A percentile compares a stretch with the other conserved stretches of the same genome.
phyloP scores from a whole-genome alignment of 2,797 vertebrate species.

The Coracias cyanogaster region DNA sequence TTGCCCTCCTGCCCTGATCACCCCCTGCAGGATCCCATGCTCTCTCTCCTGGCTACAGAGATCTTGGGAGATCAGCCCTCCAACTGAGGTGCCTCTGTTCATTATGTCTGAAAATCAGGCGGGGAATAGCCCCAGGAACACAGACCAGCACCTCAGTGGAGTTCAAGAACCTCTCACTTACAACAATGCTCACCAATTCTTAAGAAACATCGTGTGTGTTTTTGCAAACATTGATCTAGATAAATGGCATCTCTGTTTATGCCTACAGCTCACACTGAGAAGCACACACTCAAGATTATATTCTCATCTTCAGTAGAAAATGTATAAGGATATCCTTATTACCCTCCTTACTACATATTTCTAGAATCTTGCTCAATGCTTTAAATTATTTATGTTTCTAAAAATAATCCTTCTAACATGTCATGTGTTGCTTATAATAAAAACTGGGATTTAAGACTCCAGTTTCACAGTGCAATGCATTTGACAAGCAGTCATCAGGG shows the following conservation, averaged over 20 bases:
- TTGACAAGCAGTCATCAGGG: neutral
- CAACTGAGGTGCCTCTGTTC: neutral
- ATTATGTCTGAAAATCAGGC: neutral
- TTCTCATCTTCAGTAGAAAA: neutral
- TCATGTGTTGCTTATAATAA: slow-evolving; percentile 39
- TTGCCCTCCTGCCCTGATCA: neutral
- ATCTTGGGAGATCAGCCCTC: neutral
- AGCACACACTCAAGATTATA: neutral
- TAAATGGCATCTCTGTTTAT: neutral
- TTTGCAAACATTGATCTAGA: neutral
- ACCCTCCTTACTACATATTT: neutral
- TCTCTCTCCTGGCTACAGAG: neutral
- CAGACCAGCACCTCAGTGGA: neutral
- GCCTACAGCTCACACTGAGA: neutral
- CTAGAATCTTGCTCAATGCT: slow-evolving; percentile 24
- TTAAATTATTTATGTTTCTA: slow-evolving; percentile 62
- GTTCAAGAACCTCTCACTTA: neutral
- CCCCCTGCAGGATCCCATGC: neutral
- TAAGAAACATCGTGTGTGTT: neutral
- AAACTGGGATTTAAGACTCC: slow-evolving; percentile 13
- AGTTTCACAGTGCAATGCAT: neutral
- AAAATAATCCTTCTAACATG: slow-evolving; percentile 47
- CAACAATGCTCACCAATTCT: neutral
- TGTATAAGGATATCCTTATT: neutral
- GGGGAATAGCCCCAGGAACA: neutral